A percentile compares a stretch with the other conserved stretches of the same genome.
These are phyloP conservation scores for Oophaga pumilio DNA, from an alignment of 2,113 vertebrate species.

Conservation along the genomic window DNA sequence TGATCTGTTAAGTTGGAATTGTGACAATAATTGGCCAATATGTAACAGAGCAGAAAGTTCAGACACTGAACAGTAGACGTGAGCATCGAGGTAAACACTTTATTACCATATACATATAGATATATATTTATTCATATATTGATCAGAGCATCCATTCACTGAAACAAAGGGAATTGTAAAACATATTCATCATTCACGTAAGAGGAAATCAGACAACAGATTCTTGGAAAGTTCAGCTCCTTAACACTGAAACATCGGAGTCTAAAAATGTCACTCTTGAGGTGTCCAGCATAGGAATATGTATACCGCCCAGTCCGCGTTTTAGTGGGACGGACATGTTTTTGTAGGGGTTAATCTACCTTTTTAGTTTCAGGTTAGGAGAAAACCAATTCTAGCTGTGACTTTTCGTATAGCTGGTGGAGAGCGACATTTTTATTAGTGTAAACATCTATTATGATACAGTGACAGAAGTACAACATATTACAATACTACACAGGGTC, in stretches of 20 bases:
- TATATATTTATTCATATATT: slow-evolving; percentile 48
- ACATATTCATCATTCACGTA: slow-evolving; percentile 31
- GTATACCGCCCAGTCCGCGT: not conserved
- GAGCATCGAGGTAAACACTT: not conserved
- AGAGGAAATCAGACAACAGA: slow-evolving; percentile 3
- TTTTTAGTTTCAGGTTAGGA: not conserved
- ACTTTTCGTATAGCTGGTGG: not conserved
- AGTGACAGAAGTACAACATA: slow-evolving; percentile 59
- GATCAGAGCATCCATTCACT: slow-evolving; percentile 30
- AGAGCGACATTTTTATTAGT: slow-evolving; percentile 45
- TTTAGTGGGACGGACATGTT: not conserved
- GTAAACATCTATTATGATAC: slow-evolving; percentile 55
- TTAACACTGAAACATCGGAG: slow-evolving; percentile 43
- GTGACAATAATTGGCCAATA: not conserved
- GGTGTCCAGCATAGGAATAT: not conserved
- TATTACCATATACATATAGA: slow-evolving; percentile 40
- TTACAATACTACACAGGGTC: slow-evolving; percentile 19
- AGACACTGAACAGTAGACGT: not conserved
- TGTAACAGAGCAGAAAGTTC: too few relatives aligned
- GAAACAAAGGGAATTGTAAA: slow-evolving; percentile 24
- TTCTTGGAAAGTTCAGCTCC: slow-evolving; percentile 30
- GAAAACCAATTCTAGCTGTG: not conserved
- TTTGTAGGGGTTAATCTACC: not conserved
- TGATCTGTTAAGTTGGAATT: not conserved
- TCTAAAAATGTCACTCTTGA: slow-evolving; percentile 39